Percentiles rank a stretch among this genome's conserved stretches.
Evolutionary conservation across 2,888 invertebrate species (phyloP).

Genomic region (Andrena flavipes): DNA sequence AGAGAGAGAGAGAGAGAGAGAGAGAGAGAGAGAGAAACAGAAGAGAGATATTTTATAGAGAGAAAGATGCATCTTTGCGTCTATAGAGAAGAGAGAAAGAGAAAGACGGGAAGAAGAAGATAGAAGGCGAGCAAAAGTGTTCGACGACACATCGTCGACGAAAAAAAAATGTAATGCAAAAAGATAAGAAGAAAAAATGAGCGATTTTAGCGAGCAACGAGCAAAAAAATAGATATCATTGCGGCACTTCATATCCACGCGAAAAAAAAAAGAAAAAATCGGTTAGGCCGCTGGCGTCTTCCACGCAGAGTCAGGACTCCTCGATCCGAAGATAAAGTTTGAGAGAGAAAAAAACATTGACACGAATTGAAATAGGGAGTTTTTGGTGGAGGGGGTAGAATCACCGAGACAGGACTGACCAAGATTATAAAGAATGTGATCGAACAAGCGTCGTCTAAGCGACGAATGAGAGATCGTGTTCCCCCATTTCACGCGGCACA

Average conservation of each 20-base stretch:
- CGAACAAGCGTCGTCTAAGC: neutral
- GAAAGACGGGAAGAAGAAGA: slow-evolving; percentile 42
- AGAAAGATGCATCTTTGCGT: slow-evolving; percentile 39
- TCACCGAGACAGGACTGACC: slow-evolving; percentile 78
- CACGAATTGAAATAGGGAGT: neutral
- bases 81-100: slow-evolving; percentile 36
- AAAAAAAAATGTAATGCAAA: slow-evolving; percentile 6
- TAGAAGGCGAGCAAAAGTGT: slow-evolving; percentile 31
- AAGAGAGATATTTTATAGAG: slow-evolving; percentile 32
- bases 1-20: slow-evolving; percentile 51
- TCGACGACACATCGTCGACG: slow-evolving; percentile 19
- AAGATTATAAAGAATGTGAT: slow-evolving; percentile 70
- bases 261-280: slow-evolving; percentile 54
- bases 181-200: slow-evolving; percentile 20
- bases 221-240: slow-evolving; percentile 34
- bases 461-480: slow-evolving; percentile 1
- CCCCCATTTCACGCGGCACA: neutral
- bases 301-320: neutral
- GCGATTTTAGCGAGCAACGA: slow-evolving; percentile 19
- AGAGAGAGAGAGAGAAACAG: slow-evolving; percentile 41
- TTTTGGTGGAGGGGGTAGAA: neutral
- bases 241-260: slow-evolving; percentile 70
- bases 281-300: neutral
- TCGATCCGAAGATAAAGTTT: neutral
- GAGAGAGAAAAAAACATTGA: neutral